A percentile compares a stretch with the other conserved stretches of the same genome.
Evolutionary conservation across 2,797 vertebrate species (phyloP).

Genomic region (Myripristis jacobus): DNA sequence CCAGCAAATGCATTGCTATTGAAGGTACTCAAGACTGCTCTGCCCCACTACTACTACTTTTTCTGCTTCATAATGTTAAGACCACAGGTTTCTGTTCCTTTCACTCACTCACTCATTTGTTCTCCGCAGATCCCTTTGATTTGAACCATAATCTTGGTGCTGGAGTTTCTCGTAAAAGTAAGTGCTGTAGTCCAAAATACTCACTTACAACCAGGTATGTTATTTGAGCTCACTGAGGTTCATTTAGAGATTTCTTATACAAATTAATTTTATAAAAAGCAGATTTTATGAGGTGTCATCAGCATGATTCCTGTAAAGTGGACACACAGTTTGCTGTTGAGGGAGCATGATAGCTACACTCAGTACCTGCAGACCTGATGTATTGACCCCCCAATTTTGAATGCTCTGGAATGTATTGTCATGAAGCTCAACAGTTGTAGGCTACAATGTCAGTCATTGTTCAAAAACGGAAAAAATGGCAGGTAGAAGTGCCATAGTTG

Average conservation of each 20-base stretch:
- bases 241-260: not conserved
- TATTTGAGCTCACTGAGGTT: not conserved
- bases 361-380: no score
- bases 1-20: slow-evolving; percentile 98
- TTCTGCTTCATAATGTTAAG: not conserved
- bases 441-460: no score
- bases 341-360: no score
- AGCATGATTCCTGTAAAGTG: no score
- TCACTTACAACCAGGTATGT: not conserved
- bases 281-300: no score
- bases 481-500: no score
- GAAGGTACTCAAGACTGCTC: slow-evolving; percentile 86
- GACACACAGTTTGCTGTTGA: no score
- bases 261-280: not conserved
- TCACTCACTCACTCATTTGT: slow-evolving; percentile 1
- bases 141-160: slow-evolving; percentile 99
- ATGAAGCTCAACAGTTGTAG: no score
- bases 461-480: no score
- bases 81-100: not conserved
- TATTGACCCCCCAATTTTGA: no score
- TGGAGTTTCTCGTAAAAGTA: slow-evolving; percentile 99
- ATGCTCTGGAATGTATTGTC: no score
- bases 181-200: slow-evolving; percentile 57
- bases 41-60: fast-evolving
- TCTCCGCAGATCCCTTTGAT: slow-evolving; percentile 93